phyloP scores from a whole-genome alignment of 2,797 vertebrate species.

The Onychomys torridus region DNA sequence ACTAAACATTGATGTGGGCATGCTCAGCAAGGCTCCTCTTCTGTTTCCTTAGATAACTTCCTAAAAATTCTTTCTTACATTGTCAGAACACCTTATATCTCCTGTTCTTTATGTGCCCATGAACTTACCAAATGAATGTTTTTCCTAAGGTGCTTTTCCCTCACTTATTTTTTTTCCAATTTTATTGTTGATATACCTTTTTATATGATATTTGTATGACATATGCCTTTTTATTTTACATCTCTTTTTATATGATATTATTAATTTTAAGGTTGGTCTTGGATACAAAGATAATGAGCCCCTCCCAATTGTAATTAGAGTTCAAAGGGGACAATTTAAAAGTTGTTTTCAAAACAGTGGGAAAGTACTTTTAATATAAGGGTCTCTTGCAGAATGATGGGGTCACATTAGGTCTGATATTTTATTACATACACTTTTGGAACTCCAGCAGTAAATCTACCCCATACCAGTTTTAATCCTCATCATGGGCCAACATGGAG shows the following conservation, averaged over 20 bases:
- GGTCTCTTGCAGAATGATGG: background rate
- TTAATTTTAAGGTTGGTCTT: background rate
- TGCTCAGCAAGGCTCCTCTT: background rate
- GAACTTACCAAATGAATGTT: background rate
- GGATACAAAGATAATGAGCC: background rate
- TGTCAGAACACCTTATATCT: background rate
- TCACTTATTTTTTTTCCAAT: background rate
- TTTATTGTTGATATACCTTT: background rate
- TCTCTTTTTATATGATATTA: background rate
- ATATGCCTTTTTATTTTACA: too few species aligned
- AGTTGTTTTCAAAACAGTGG: background rate
- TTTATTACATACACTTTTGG: background rate
- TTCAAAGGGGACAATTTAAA: background rate
- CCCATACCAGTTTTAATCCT: background rate
- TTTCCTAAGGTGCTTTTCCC: background rate
- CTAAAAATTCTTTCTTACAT: background rate
- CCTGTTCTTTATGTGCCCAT: background rate
- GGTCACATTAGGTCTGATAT: background rate
- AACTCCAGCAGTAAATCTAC: background rate
- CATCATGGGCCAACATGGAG: background rate
- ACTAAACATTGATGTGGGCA: background rate
- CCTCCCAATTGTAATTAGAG: background rate
- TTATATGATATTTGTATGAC: background rate
- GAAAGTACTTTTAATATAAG: background rate
- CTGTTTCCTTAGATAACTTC: background rate